Percentiles rank a stretch among this genome's conserved stretches.
These are phyloP conservation scores for Dipodomys ordii DNA, from an alignment of 2,113 vertebrate genomes.

Conservation along the genomic window DNA sequence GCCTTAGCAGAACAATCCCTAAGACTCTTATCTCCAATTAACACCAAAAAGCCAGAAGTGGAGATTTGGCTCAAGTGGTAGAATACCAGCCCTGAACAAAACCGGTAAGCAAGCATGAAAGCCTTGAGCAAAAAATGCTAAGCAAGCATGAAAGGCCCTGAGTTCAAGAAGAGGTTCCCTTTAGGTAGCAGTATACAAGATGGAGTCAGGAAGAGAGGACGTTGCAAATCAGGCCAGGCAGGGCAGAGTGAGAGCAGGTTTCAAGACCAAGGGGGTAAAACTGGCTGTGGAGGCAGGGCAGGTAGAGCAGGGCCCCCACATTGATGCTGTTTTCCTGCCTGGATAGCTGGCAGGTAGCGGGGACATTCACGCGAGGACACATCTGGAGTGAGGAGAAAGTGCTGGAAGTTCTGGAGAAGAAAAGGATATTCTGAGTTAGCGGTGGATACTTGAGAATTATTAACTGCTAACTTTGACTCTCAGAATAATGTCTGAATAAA, in stretches of 20 bases:
- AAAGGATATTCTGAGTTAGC: background rate
- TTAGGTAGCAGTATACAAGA: too few relatives aligned
- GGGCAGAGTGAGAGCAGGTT: background rate
- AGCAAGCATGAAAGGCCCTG: too few relatives aligned
- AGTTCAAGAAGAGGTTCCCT: too few relatives aligned
- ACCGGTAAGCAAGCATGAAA: too few relatives aligned
- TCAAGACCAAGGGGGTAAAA: background rate
- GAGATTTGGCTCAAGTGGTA: too few relatives aligned
- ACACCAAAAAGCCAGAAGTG: too few relatives aligned
- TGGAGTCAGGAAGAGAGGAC: too few relatives aligned
- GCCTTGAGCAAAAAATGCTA: too few relatives aligned
- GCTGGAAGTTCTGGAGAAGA: background rate
- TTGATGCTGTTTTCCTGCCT: background rate
- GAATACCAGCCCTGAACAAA: too few relatives aligned
- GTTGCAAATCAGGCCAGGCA: background rate
- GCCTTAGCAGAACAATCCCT: too few relatives aligned
- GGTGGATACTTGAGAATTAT: background rate
- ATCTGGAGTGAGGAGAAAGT: background rate
- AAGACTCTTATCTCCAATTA: too few relatives aligned
- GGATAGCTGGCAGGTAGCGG: background rate
- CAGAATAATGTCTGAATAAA: conserved; percentile 54
- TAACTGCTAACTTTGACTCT: background rate
- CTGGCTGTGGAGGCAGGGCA: too few relatives aligned
- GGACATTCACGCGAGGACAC: background rate
- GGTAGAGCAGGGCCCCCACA: background rate